Evolutionary conservation across 2,888 invertebrate genomes (phyloP).

Genomic region (Yponomeuta evonymella): DNA sequence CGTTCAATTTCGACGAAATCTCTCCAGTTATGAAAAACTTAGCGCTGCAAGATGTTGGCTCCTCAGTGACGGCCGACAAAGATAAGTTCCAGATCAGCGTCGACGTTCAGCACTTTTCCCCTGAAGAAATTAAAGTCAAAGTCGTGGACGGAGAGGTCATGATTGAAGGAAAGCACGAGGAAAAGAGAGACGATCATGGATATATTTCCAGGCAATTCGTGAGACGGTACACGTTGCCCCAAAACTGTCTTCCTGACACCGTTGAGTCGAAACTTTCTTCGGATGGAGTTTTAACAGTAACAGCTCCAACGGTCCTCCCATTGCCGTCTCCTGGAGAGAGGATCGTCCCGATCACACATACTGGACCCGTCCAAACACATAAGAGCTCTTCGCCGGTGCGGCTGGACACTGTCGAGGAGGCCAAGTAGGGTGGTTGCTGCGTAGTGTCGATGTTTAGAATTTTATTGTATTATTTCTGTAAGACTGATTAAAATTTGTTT

Average conservation of each 20-base stretch:
- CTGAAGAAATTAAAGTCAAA: constrained; percentile 85
- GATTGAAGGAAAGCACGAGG: constrained; percentile 86
- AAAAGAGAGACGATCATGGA: constrained; percentile 83
- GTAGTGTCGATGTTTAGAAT: background rate
- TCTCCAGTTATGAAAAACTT: constrained; percentile 50
- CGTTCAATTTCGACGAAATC: constrained; percentile 54
- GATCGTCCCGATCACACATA: constrained; percentile 77
- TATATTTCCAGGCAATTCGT: constrained; percentile 84
- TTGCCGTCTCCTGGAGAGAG: constrained; percentile 68
- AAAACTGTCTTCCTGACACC: constrained; percentile 82
- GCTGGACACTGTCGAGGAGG: background rate
- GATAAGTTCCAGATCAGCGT: constrained; percentile 81
- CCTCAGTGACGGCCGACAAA: constrained; percentile 62
- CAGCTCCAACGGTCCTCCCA: constrained; percentile 76
- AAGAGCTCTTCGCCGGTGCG: background rate
- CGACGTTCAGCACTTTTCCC: constrained; percentile 86
- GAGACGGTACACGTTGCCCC: constrained; percentile 83
- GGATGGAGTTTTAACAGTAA: constrained; percentile 84
- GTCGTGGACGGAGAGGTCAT: constrained; percentile 80
- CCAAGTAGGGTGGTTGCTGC: background rate
- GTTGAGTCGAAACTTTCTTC: constrained; percentile 84
- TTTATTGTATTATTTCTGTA: background rate
- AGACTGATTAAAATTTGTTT: background rate
- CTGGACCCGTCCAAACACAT: constrained; percentile 48
- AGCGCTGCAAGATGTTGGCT: constrained; percentile 54